Percentiles rank a stretch among this genome's conserved stretches.
phyloP scores from a whole-genome alignment of 2,113 vertebrate species.

The Galbula dea region DNA sequence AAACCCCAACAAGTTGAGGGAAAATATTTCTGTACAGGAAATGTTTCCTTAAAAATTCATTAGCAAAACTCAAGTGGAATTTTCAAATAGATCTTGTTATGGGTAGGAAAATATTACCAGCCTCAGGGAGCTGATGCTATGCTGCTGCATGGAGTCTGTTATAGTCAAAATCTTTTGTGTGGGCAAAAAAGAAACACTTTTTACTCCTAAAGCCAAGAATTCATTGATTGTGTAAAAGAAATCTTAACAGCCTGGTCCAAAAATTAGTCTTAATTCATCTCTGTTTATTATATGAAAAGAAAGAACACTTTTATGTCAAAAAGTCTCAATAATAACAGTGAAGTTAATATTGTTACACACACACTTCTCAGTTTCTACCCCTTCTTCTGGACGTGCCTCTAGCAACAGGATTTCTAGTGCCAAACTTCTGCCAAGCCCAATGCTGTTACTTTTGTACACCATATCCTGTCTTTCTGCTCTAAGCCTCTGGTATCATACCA shows the following conservation, averaged over 20 bases:
- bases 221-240: neutral
- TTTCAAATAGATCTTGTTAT: neutral
- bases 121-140: neutral
- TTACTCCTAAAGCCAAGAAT: neutral
- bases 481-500: neutral
- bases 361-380: neutral
- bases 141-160: neutral
- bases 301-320: neutral
- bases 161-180: neutral
- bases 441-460: neutral
- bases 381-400: neutral
- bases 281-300: neutral
- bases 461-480: neutral
- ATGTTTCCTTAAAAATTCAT: neutral
- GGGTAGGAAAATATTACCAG: neutral
- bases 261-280: neutral
- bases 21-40: neutral
- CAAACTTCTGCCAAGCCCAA: neutral
- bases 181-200: neutral
- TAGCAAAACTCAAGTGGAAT: neutral
- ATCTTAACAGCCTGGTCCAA: neutral
- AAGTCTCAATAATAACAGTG: neutral
- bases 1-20: neutral
- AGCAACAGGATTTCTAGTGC: neutral
- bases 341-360: neutral